Conservation (phyloP, 2,797 vertebrate species). For the Linurgus olivaceus region DNA sequence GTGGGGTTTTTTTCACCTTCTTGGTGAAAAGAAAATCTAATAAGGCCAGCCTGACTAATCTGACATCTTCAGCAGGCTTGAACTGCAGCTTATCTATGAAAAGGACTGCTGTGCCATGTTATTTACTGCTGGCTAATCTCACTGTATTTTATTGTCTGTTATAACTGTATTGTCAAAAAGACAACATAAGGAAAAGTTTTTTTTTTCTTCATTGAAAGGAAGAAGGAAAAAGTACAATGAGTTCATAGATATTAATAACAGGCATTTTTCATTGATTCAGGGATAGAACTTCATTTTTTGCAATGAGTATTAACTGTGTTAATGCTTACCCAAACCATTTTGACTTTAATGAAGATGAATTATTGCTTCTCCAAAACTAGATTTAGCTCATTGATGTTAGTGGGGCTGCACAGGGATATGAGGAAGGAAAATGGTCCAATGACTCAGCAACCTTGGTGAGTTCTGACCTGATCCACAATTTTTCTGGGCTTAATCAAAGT, state of each 20-base stretch:
- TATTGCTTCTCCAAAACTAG: background rate
- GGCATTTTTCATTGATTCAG: background rate
- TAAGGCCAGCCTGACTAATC: slow-evolving; percentile 24
- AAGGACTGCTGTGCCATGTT: slow-evolving; percentile 2
- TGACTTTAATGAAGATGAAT: background rate
- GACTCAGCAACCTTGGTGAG: background rate
- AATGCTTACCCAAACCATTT: background rate
- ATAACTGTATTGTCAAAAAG: background rate
- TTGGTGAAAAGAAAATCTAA: slow-evolving; percentile 29
- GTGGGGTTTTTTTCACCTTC: background rate
- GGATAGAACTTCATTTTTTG: background rate
- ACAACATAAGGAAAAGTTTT: background rate
- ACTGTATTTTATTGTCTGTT: slow-evolving; percentile 1
- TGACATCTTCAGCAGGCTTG: slow-evolving; percentile 31
- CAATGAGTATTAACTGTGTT: background rate
- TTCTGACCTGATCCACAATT: background rate
- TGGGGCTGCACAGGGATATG: background rate
- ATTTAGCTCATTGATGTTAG: background rate
- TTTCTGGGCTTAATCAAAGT: background rate
- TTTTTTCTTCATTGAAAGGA: background rate
- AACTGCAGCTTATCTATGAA: slow-evolving; percentile 35
- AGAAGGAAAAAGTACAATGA: background rate
- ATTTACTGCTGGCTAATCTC: slow-evolving; percentile 29
- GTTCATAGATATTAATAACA: background rate
- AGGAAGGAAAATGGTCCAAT: background rate